Percentiles rank a stretch among this genome's conserved stretches.
phyloP scores from a whole-genome alignment of 2,888 invertebrate genomes.

The Chaitophorus viminalis region DNA sequence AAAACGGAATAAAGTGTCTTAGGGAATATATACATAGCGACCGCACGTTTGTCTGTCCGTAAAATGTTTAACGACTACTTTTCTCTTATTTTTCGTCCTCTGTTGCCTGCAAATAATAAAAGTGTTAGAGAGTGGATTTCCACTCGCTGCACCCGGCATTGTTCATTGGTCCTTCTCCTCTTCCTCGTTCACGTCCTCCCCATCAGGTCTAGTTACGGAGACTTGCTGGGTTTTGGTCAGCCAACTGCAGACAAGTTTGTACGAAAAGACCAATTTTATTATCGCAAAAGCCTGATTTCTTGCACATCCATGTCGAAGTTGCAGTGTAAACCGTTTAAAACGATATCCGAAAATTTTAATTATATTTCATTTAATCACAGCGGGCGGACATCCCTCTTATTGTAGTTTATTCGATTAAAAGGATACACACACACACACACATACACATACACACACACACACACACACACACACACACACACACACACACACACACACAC shows the following conservation, averaged over 20 bases:
- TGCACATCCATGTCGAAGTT: not conserved
- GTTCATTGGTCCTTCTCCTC: not conserved
- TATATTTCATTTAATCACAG: not conserved
- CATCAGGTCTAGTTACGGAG: not conserved
- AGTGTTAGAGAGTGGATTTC: conserved; percentile 16
- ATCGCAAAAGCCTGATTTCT: not conserved
- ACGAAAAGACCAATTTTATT: no score
- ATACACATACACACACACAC: not conserved
- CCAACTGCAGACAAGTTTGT: no score
- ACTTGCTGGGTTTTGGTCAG: not conserved
- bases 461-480: not conserved
- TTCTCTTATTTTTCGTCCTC: not conserved
- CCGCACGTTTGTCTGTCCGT: conserved; percentile 21
- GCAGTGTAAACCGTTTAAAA: no score
- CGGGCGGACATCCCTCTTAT: not conserved
- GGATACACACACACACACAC: not conserved
- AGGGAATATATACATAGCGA: not conserved
- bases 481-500: not conserved
- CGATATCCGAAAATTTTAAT: not conserved
- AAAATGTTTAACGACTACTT: conserved; percentile 30
- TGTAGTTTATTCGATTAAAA: not conserved
- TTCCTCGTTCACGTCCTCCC: not conserved
- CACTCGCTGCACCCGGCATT: not conserved
- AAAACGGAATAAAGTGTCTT: conserved; percentile 13
- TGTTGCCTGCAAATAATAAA: not conserved